Evolutionary conservation across 2,888 invertebrate genomes (phyloP).

Genomic region (Cheiracanthium punctorium): DNA sequence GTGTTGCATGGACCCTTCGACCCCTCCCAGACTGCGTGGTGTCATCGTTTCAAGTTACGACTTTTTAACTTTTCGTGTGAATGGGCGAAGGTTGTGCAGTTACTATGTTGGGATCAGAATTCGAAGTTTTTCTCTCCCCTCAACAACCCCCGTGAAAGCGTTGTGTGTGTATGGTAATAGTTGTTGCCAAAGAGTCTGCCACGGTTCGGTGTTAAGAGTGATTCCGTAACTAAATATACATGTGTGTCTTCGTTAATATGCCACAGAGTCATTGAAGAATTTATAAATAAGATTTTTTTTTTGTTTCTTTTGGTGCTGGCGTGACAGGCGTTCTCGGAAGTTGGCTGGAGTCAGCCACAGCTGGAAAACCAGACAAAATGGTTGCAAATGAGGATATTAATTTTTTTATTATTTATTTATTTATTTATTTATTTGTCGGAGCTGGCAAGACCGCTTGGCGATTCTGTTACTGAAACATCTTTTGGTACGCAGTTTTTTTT

Average conservation of each 20-base stretch:
- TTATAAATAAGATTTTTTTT: not conserved
- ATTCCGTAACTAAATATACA: not conserved
- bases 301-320: too few species aligned
- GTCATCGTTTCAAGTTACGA: conserved; percentile 18
- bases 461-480: too few species aligned
- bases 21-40: conserved; percentile 28
- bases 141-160: too few species aligned
- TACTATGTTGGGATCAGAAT: conserved; percentile 2
- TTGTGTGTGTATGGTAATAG: not conserved
- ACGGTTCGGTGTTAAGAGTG: not conserved
- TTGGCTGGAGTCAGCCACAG: not conserved
- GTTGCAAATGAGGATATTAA: too few species aligned
- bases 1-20: conserved; percentile 13
- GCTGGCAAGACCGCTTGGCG: too few species aligned
- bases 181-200: conserved; percentile 4
- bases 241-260: not conserved
- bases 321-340: not conserved
- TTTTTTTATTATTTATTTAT: too few species aligned
- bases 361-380: too few species aligned
- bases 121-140: not conserved
- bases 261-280: not conserved
- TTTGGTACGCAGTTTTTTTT: too few species aligned
- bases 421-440: too few species aligned
- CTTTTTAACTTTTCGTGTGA: not conserved
- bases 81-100: conserved; percentile 15